These are phyloP conservation scores for Parnassius apollo DNA, from an alignment of 2,888 invertebrate species.

Conservation along the genomic window DNA sequence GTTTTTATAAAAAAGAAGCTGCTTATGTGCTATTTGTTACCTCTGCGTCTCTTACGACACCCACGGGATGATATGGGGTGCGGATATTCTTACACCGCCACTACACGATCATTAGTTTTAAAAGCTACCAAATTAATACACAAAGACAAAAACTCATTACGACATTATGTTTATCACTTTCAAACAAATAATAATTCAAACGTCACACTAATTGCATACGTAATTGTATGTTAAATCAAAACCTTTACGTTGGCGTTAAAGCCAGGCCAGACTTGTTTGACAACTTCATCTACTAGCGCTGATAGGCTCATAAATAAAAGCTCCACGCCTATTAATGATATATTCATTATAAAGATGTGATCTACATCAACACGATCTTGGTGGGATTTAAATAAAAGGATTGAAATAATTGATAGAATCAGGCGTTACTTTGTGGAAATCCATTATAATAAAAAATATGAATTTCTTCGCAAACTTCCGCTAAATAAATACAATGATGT, in stretches of 20 bases:
- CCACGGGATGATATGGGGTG: no score
- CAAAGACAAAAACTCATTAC: neutral
- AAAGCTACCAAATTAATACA: neutral
- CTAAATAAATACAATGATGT: no score
- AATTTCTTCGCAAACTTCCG: no score
- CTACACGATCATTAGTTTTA: no score
- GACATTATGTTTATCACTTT: neutral
- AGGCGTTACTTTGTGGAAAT: no score
- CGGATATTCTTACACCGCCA: no score
- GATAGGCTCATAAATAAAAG: constrained; percentile 6
- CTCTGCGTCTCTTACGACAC: no score
- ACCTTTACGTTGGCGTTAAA: constrained; percentile 9
- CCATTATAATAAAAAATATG: no score
- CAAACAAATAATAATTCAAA: constrained; percentile 10
- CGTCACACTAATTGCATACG: constrained; percentile 3
- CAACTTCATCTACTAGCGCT: constrained; percentile 4
- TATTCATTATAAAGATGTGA: neutral
- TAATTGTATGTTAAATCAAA: constrained; percentile 20
- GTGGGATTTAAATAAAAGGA: neutral
- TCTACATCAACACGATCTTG: neutral
- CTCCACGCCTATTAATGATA: constrained; percentile 7
- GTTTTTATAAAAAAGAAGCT: no score
- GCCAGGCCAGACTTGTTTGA: constrained; percentile 3
- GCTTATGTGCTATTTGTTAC: no score
- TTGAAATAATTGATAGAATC: no score